phyloP scores from a whole-genome alignment of 2,888 invertebrate species.

The Tineola bisselliella region DNA sequence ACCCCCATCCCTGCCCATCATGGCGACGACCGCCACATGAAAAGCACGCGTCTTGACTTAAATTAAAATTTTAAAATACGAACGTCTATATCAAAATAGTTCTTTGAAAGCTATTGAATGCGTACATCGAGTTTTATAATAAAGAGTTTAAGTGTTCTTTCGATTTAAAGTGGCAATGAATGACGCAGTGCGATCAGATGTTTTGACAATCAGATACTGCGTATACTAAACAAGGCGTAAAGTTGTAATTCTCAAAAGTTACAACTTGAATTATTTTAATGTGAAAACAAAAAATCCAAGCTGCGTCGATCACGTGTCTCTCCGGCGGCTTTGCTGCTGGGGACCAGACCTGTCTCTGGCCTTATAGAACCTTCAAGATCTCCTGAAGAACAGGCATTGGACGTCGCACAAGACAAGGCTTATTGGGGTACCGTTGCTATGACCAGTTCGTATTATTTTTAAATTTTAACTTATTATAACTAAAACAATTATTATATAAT shows the following conservation, averaged over 20 bases:
- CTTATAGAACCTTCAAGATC: constrained; percentile 56
- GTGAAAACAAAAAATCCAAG: constrained; percentile 26
- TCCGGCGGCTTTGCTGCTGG: constrained; percentile 67
- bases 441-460: constrained; percentile 34
- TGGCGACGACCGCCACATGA: constrained; percentile 58
- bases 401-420: constrained; percentile 62
- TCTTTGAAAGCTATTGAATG: not conserved
- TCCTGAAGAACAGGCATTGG: constrained; percentile 58
- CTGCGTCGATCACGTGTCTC: constrained; percentile 61
- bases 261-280: not conserved
- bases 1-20: constrained; percentile 50
- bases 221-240: not conserved
- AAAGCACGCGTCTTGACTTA: constrained; percentile 42
- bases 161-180: constrained; percentile 9
- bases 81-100: not conserved
- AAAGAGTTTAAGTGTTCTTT: not conserved
- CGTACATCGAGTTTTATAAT: not conserved
- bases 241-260: not conserved
- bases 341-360: constrained; percentile 63
- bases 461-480: not conserved
- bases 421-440: constrained; percentile 59
- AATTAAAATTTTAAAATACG: not conserved
- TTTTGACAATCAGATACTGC: constrained; percentile 15
- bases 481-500: too few relatives aligned
- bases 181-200: constrained; percentile 47